Base-by-base conservation (phyloP, 2,888 invertebrate genomes). In the Pseudanteris insignis region DNA sequence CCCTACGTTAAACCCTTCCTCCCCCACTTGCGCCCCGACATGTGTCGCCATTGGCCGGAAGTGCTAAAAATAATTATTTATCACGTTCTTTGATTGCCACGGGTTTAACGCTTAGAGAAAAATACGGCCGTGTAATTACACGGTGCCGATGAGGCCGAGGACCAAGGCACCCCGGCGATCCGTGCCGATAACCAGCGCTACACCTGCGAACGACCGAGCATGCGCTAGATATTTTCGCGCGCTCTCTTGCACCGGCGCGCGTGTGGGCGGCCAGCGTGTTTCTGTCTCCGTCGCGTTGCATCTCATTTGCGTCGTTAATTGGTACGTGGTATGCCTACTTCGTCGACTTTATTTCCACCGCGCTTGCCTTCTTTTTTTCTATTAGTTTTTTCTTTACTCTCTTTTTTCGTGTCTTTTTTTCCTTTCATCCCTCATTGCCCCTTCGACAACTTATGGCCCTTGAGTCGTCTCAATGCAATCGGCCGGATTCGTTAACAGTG, bases 271-370 rank as follows among this genome's bases (percentile, higher is more conserved):
- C 50, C 59, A 48, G 30, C 13, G 37, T 44, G 47, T 57, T 61
- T 41, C 51, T 53, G 55, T 57, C 57, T 51, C 41, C 24, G 46
- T 32, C 18, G 46, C 30, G 44, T 54, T 55, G 65, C 66, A 63
- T 67, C 51, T 55, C 68, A 71, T 73, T 72, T 70, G 68, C 66
- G 69, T 70, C 65, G 60, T 67, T 72, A 72, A 73, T 74, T 72
- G 54, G 18, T 48, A 41, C 43, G 26, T 36, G 43, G 51, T 55
- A 63, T 50, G 40, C 54, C 37, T 15, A 55, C 40, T 36, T 11
- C 43, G 44, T 47, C 36, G 55, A 40, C 51, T 61, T 55, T 36
- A 51, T 51, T 62, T 47, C 36, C 41, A 30, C 44, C 14, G 30
- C 36, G 36, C 38, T 51, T 34, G 21, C 40, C 32, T 33, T 34